A percentile compares a stretch with the other conserved stretches of the same genome.
phyloP scores from a whole-genome alignment of 1,140 invertebrate genomes.

The Tetramorium alpestre region DNA sequence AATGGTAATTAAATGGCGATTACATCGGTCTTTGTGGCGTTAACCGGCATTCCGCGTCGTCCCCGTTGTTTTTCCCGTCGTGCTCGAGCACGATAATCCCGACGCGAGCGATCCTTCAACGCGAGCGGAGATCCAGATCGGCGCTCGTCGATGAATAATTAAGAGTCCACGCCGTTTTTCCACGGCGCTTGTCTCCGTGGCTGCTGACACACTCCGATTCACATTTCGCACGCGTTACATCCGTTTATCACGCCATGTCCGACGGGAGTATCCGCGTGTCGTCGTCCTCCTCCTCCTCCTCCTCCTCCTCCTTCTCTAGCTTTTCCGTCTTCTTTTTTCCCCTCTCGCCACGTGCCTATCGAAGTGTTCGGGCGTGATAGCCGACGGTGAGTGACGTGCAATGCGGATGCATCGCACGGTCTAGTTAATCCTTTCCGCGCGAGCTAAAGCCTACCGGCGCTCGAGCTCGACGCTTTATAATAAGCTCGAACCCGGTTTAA shows the following conservation, averaged over 20 bases:
- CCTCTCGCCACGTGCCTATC: conserved; percentile 17
- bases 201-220: conserved; percentile 30
- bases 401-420: conserved; percentile 64
- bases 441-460: conserved; percentile 38
- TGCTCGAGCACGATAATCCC: neutral
- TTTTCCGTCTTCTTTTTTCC: neutral
- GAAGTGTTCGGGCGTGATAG: conserved; percentile 43
- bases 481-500: conserved; percentile 47
- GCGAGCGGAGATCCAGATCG: conserved; percentile 33
- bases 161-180: neutral
- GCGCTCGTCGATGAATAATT: conserved; percentile 55
- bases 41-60: neutral
- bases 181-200: neutral
- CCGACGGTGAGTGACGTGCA: conserved; percentile 48
- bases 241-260: conserved; percentile 21
- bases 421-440: conserved; percentile 67
- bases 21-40: neutral
- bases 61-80: neutral
- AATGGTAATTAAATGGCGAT: conserved; percentile 39
- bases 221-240: conserved; percentile 52
- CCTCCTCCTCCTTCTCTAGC: neutral
- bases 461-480: conserved; percentile 40
- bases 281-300: conserved; percentile 13
- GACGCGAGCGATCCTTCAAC: conserved; percentile 2
- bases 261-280: conserved; percentile 23